Conservation (phyloP, 2,113 vertebrate species). For the Poicephalus gulielmi region DNA sequence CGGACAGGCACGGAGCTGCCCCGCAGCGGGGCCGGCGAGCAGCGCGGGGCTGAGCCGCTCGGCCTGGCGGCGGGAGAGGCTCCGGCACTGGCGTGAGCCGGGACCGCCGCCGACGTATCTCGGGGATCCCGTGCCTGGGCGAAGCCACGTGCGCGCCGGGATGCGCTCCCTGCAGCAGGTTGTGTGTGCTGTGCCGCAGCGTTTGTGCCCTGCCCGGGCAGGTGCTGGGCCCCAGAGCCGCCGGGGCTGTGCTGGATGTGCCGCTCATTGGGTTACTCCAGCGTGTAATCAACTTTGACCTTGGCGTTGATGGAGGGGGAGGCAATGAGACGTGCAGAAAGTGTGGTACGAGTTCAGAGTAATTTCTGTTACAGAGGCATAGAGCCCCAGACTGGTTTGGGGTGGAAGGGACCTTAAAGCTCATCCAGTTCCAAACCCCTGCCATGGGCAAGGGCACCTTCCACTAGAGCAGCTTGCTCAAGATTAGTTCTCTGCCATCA, state of each 20-base stretch:
- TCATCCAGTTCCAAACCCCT: neutral
- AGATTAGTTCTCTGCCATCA: neutral
- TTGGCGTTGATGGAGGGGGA: conserved; percentile 14
- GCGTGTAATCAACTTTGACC: neutral
- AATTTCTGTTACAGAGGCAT: neutral
- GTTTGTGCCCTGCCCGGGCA: neutral
- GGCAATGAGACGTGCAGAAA: neutral
- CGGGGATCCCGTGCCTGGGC: accelerated
- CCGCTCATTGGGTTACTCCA: neutral
- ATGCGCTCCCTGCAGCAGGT: conserved; percentile 24
- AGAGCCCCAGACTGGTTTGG: neutral
- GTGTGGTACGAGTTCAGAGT: neutral
- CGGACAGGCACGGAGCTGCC: neutral
- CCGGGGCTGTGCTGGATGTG: neutral
- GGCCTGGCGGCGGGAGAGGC: neutral
- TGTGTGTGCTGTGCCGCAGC: neutral
- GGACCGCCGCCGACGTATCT: accelerated
- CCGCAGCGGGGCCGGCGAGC: accelerated
- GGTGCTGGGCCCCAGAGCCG: neutral
- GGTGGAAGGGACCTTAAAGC: neutral
- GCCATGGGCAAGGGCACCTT: neutral
- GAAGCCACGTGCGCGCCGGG: accelerated
- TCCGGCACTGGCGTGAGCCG: accelerated
- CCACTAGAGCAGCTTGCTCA: neutral
- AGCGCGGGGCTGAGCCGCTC: neutral